These are phyloP conservation scores for Leptodirus hochenwartii DNA, from an alignment of 2,888 invertebrate species.

Conservation along the genomic window DNA sequence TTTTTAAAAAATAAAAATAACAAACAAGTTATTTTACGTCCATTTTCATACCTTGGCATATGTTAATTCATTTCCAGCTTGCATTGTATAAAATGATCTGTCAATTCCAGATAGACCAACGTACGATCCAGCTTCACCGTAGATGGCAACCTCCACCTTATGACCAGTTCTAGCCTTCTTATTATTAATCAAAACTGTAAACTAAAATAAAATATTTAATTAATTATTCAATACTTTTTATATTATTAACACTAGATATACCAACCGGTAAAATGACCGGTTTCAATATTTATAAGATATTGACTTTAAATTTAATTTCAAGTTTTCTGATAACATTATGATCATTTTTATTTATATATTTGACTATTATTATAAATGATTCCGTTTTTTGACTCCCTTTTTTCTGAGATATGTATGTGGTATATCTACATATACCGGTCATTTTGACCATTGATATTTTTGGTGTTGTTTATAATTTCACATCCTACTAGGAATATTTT, in stretches of 20 bases:
- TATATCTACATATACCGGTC: too few species aligned
- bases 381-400: too few species aligned
- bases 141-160: constrained; percentile 82
- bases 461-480: too few species aligned
- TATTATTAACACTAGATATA: constrained; percentile 4
- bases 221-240: too few species aligned
- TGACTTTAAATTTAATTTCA: too few species aligned
- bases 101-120: constrained; percentile 85
- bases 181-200: constrained; percentile 74
- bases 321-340: too few species aligned
- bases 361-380: background rate
- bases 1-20: too few species aligned
- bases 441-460: too few species aligned
- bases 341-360: constrained; percentile 4
- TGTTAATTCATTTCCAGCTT: constrained; percentile 78
- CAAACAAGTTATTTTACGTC: background rate
- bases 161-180: constrained; percentile 87
- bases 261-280: background rate
- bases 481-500: too few species aligned
- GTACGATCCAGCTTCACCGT: constrained; percentile 86
- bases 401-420: too few species aligned
- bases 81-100: constrained; percentile 78
- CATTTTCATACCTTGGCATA: constrained; percentile 49
- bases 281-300: background rate
- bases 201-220: constrained; percentile 31